Evolutionary conservation across 2,797 vertebrate genomes (phyloP), one percentile per base, ranked within the genome.

Genomic region (Brachymystax lenok): DNA sequence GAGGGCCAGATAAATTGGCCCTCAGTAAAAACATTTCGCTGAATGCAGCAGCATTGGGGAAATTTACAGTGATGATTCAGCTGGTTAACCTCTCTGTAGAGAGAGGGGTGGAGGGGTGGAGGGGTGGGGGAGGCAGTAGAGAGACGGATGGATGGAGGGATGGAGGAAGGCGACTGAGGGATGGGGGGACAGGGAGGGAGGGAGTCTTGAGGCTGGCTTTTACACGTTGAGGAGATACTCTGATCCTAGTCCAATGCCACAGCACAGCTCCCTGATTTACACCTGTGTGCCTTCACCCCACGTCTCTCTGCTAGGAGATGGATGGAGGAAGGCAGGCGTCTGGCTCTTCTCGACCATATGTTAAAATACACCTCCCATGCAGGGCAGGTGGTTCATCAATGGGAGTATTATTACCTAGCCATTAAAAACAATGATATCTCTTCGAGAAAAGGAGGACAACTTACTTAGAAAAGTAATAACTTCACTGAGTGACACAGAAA

Each of bases 341-440:
- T 46, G 40, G 40, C 40, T 46, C 40, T 46, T 13, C 40, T 46
- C 40, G 10, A 12, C 40, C 54, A 5, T 76, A 59, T 35, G 12
- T 21, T 76, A 46, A 46, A 46, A 13, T 12, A 46, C 40, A 69
- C 71, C 76, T 40, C 21, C 63, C 28, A 21, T 28, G 17, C 19
- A 68, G 50, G 74, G 74, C 46, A 76, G 30, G 70, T 54, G 16
- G 77, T 77, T 78, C 3, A 81, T 85, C 82, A 87, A 77, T 74
- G 79, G 69, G 54, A 16, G 1, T 54, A 40, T 52, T 82, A 79
- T 80, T 67, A 67, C 13, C 27, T 14, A 17, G 64, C n/a, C 51
- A 17, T 67, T 17, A 67, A 74, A 79, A 67, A 6, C 4, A 77
- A 76, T 1, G 69, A 77, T 46, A 46, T 46, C 40, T 46, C 40